A percentile compares a stretch with the other conserved stretches of the same genome.
phyloP scores from a whole-genome alignment of 2,888 invertebrate species.

The Trachelus troglodyta region DNA sequence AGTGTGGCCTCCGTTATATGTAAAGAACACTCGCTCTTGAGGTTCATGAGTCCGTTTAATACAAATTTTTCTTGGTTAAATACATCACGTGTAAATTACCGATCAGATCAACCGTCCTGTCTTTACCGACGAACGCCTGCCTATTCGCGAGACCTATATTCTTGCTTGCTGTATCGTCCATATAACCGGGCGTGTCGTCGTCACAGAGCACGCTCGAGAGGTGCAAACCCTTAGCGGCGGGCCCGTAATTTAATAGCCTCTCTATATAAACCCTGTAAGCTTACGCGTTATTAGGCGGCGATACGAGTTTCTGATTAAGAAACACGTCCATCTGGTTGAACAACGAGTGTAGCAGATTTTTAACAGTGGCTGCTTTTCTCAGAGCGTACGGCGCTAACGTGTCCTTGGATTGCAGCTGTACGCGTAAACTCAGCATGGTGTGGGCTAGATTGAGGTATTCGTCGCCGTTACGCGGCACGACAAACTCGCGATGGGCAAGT shows the following conservation, averaged over 20 bases:
- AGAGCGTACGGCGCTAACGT: background rate
- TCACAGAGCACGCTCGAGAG: constrained; percentile 29
- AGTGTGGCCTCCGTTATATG: too few relatives aligned
- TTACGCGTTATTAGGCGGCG: constrained; percentile 32
- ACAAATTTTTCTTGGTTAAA: constrained; percentile 38
- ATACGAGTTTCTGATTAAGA: constrained; percentile 37
- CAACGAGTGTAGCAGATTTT: constrained; percentile 35
- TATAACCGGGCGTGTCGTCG: constrained; percentile 14
- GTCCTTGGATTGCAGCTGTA: constrained; percentile 20
- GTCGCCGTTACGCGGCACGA: constrained; percentile 34
- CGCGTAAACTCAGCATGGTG: constrained; percentile 34
- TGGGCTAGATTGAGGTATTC: constrained; percentile 41
- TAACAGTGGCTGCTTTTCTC: constrained; percentile 19
- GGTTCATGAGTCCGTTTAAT: constrained; percentile 32
- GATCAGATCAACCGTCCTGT: background rate
- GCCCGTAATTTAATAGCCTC: constrained; percentile 32
- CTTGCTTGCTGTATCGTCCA: background rate
- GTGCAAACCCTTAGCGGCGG: constrained; percentile 32
- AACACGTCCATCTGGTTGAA: constrained; percentile 36
- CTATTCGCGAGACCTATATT: too few relatives aligned
- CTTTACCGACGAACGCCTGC: too few relatives aligned
- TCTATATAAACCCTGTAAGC: constrained; percentile 35
- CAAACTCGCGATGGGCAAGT: constrained; percentile 42
- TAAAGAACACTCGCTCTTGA: too few relatives aligned
- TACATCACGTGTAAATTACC: constrained; percentile 35